These are phyloP conservation scores for Scrobipalpa atriplicella DNA, from an alignment of 2,888 invertebrate species.

Conservation along the genomic window DNA sequence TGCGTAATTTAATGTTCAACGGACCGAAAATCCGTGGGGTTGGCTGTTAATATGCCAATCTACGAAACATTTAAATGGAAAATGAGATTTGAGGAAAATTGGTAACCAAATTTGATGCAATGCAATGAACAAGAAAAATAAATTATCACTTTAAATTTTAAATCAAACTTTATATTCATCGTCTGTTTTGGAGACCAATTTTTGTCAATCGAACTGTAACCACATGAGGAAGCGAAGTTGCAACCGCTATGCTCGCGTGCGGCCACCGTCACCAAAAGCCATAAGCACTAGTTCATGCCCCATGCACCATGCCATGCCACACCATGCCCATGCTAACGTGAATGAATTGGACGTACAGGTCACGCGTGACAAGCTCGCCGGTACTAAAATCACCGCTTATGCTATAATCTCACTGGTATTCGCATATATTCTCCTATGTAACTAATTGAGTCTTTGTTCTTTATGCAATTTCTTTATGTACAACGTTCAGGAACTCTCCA, in stretches of 20 bases:
- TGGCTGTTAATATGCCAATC: constrained; percentile 6
- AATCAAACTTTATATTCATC: not conserved
- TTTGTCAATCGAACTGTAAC: not conserved
- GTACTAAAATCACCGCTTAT: constrained; percentile 80
- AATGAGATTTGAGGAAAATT: not conserved
- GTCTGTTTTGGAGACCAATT: not conserved
- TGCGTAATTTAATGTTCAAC: constrained; percentile 18
- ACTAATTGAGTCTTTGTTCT: constrained; percentile 82
- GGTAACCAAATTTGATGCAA: not conserved
- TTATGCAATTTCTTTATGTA: constrained; percentile 74
- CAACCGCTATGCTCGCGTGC: constrained; percentile 35
- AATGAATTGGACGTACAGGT: constrained; percentile 73
- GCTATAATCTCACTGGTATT: constrained; percentile 82
- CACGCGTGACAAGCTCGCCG: constrained; percentile 73
- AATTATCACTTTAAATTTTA: no score
- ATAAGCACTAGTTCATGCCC: constrained; percentile 30
- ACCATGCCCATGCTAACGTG: constrained; percentile 47
- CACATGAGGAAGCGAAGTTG: constrained; percentile 25
- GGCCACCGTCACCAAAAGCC: constrained; percentile 34
- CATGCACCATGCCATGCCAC: constrained; percentile 22
- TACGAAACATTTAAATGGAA: constrained; percentile 16
- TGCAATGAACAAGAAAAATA: not conserved
- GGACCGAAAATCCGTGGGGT: constrained; percentile 8
- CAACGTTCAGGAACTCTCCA: constrained; percentile 76
- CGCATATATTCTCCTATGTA: constrained; percentile 71